Conservation (phyloP, 2,888 invertebrate genomes). For the Amorpha juglandis region DNA sequence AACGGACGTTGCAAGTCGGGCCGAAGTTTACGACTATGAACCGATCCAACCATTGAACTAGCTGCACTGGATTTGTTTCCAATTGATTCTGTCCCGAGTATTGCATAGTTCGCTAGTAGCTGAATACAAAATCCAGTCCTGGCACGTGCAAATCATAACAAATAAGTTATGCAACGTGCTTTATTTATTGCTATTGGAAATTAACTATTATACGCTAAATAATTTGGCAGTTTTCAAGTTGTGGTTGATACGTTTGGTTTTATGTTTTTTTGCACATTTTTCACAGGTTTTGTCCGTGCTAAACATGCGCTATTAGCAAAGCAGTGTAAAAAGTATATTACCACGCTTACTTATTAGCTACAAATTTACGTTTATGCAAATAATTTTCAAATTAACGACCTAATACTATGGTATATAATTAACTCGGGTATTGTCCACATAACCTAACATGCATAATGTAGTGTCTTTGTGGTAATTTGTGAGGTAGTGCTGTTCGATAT, state of each 20-base stretch:
- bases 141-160: conserved; percentile 52
- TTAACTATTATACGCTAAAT: neutral
- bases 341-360: neutral
- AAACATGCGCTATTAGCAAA: too few relatives aligned
- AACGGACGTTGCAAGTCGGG: conserved; percentile 61
- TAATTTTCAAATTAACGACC: neutral
- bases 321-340: neutral
- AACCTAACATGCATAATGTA: neutral
- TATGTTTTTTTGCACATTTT: too few relatives aligned
- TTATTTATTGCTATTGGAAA: conserved; percentile 32
- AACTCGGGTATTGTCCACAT: neutral
- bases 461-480: neutral
- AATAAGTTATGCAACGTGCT: conserved; percentile 45
- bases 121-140: conserved; percentile 62
- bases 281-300: too few relatives aligned
- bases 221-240: neutral
- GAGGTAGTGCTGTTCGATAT: neutral
- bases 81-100: conserved; percentile 59
- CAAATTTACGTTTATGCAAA: neutral
- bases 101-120: conserved; percentile 66
- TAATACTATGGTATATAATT: neutral
- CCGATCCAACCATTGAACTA: conserved; percentile 53
- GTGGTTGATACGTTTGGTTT: too few relatives aligned
- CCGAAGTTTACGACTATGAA: conserved; percentile 67
- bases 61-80: conserved; percentile 67